Base-by-base conservation (phyloP, 2,888 invertebrate genomes). In the Oxyscelio sp. region DNA sequence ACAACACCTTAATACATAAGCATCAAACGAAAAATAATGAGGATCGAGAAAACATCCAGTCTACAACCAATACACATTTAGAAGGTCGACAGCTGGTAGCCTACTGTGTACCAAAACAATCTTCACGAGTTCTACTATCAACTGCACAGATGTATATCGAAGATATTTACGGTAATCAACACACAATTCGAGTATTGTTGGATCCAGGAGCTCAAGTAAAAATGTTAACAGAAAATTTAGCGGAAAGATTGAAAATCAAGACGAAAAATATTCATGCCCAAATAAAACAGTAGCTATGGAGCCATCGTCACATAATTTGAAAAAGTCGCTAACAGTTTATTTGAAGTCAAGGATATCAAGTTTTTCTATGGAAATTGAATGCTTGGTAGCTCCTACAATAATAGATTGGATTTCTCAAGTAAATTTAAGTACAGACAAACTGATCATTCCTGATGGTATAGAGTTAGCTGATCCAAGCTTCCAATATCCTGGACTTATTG, bases 171-270 rank as follows among this genome's bases (percentile, higher is more conserved):
- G 68, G 68, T 4, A 43, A 54, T 8, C n/a, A 43, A 1, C 54
- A 56, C n/a, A 68, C 24, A 24, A 38, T 3, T 2, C 38, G 43
- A 24, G 68, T 43, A 1, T 27, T 68, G 11, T 13, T 68, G 9
- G 68, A 68, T 11, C n/a, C 45, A 0, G 70, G 58, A 21, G 40
- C 56, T 4, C 38, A 71, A 34, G 13, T 27, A 1, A 68, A 52
- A 8, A 19, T 70, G 6, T 31, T 70, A 21, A 58, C 45, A 17
- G 24, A 58, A 21, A 19, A 45, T 2, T 70, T 70, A 0, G 56
- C 70, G 4, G 0, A 4, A 8, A 71, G 40, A 38, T 48, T 71
- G 34, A 70, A 24, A 13, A 38, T 70, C 2, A 43, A 45, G 19
- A 24, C 5, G 0, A 27, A 48, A n/a, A 1, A 31, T 17, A 15